Conservation (phyloP, 2,888 invertebrate species). For the Chelonus formosanus region DNA sequence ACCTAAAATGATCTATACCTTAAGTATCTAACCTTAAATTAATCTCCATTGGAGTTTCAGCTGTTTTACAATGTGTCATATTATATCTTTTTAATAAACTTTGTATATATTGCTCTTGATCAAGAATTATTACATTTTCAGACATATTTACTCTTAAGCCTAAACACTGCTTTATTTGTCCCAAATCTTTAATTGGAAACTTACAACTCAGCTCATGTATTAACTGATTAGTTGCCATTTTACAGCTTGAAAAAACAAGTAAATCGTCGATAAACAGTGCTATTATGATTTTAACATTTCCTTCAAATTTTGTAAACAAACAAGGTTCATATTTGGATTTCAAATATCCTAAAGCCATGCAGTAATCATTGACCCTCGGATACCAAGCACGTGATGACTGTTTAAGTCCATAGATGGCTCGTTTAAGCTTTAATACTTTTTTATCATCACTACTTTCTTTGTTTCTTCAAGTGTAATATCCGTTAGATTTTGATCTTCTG, state of each 20-base stretch:
- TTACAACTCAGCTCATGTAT: conserved; percentile 4
- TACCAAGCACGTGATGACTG: conserved; percentile 35
- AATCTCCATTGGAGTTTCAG: conserved; percentile 5
- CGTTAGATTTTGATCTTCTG: too few species aligned
- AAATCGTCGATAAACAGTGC: conserved; percentile 28
- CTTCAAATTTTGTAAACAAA: conserved; percentile 17
- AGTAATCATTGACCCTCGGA: conserved; percentile 10
- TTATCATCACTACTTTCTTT: not conserved
- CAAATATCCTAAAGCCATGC: conserved; percentile 10
- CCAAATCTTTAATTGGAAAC: conserved; percentile 20
- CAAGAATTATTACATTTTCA: conserved; percentile 1
- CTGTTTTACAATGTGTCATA: not conserved
- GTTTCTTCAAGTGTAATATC: too few species aligned
- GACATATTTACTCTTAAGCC: conserved; percentile 9
- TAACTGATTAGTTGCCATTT: not conserved
- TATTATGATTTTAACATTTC: conserved; percentile 26
- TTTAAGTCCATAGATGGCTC: conserved; percentile 34
- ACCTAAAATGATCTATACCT: too few species aligned
- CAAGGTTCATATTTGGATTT: conserved; percentile 33
- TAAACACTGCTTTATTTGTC: conserved; percentile 10
- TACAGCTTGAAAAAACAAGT: not conserved
- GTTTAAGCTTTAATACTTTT: conserved; percentile 30
- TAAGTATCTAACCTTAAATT: not conserved
- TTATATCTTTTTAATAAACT: conserved; percentile 12
- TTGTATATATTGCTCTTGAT: conserved; percentile 1